Percentiles rank a stretch among this genome's conserved stretches.
These are phyloP conservation scores for Xiphophorus birchmanni DNA, from an alignment of 2,797 vertebrate genomes.

Conservation along the genomic window DNA sequence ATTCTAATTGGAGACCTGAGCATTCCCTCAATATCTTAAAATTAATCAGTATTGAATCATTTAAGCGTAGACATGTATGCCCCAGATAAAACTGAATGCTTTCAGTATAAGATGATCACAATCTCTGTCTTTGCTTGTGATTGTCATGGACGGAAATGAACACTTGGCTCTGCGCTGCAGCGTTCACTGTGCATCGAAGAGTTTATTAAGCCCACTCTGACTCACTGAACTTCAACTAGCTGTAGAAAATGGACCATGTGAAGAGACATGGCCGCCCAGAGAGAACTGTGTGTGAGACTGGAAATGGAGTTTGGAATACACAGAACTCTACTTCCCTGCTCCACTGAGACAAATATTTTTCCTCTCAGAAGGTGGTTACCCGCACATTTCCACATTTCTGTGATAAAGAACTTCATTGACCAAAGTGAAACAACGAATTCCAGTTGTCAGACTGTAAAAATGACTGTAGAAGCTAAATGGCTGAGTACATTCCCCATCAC, in stretches of 20 bases:
- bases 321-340: conserved; percentile 20
- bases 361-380: conserved; percentile 25
- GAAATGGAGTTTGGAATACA: conserved; percentile 7
- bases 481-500: background rate
- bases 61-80: background rate
- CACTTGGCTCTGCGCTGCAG: conserved; percentile 13
- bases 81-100: background rate
- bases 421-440: background rate
- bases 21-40: background rate
- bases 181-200: conserved; percentile 28
- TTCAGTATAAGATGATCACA: background rate
- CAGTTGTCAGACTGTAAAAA: background rate
- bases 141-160: conserved; percentile 17
- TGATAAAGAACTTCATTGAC: background rate
- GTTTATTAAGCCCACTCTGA: conserved; percentile 40
- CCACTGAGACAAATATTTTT: conserved; percentile 30
- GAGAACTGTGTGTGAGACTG: conserved; percentile 13
- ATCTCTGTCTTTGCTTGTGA: background rate
- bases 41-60: background rate
- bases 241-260: conserved; percentile 46
- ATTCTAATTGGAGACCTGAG: background rate
- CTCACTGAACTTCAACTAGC: conserved; percentile 43
- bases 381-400: background rate
- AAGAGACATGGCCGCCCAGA: conserved; percentile 50
- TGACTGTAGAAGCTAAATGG: background rate